phyloP scores from a whole-genome alignment of 2,888 invertebrate species.

The Horisme vitalbata region DNA sequence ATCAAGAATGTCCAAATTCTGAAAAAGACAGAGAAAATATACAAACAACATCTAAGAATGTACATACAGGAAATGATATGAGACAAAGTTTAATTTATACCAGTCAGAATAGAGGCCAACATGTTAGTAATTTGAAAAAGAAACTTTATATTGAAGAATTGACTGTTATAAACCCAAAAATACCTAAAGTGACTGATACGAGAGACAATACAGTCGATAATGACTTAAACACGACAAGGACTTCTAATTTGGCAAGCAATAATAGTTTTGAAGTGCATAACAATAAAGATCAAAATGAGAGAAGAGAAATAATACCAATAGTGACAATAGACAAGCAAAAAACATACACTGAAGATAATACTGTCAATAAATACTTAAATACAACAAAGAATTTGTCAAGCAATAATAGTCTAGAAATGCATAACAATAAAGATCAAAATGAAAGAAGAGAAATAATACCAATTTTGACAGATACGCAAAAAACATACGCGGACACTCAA shows the following conservation, averaged over 20 bases:
- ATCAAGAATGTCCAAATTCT: neutral
- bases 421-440: neutral
- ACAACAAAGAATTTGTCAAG: neutral
- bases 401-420: constrained; percentile 1
- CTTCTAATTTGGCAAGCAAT: neutral
- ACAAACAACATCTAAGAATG: too few relatives aligned
- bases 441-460: neutral
- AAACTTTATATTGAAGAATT: constrained; percentile 8
- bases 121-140: neutral
- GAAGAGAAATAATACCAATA: neutral
- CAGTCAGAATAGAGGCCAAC: too few relatives aligned
- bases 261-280: neutral
- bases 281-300: neutral
- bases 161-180: constrained; percentile 6
- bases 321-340: constrained; percentile 38
- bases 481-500: constrained; percentile 41
- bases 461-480: constrained; percentile 41
- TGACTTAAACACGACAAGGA: neutral
- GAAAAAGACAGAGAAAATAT: neutral
- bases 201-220: neutral
- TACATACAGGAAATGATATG: too few relatives aligned
- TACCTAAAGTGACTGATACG: neutral
- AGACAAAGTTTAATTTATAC: too few relatives aligned
- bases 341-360: constrained; percentile 29
- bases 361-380: neutral